Evolutionary conservation across 92 coral and sea anemone species (phyloP), one percentile per base, ranked within the genome.

Genomic region (Galaxea fascicularis): DNA sequence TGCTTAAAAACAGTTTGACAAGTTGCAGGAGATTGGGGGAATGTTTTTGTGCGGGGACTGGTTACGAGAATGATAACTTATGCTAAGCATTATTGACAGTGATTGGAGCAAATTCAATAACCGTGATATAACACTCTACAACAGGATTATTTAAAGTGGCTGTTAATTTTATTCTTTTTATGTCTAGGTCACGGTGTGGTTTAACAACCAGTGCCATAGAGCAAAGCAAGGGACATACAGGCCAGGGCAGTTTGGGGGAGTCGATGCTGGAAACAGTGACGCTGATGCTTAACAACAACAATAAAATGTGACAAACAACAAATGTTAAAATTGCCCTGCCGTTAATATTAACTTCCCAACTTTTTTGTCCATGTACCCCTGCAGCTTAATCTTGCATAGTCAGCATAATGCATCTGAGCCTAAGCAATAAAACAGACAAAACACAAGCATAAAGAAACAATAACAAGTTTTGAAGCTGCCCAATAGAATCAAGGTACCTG

Each of bases 151-250:
- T 29, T 67, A 29, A 29, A 29, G 27, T 67, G 73, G 46, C 44
- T 26, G 45, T 29, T 67, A 39, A 29, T 12, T 67, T 67, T 10
- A 30, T 67, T 29, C 49, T 29, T 67, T 39, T 39, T 27, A 29
- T 67, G 45, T 39, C 44, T 67, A 67, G 73, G 49, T 67, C 49
- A 26, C 22, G 49, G 73, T 67, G 44, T 67, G 73, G 73, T 67
- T 67, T 67, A 67, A 25, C 20, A 67, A 67, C 73, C 73, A 67
- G 45, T 14, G 73, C 26, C 65, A 22, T 20, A 59, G 26, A 59
- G 26, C 9, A 18, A 59, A 59, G 65, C 65, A 59, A 59, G 65
- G 65, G 26, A 0, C 65, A 18, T 59, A 59, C 65, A 59, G 4
- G 29, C 65, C 65, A 20, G 7, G 65, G 4, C 1, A 59, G 65